These are phyloP conservation scores for Mesochorus sp. DNA, from an alignment of 2,888 invertebrate genomes.

Conservation along the genomic window DNA sequence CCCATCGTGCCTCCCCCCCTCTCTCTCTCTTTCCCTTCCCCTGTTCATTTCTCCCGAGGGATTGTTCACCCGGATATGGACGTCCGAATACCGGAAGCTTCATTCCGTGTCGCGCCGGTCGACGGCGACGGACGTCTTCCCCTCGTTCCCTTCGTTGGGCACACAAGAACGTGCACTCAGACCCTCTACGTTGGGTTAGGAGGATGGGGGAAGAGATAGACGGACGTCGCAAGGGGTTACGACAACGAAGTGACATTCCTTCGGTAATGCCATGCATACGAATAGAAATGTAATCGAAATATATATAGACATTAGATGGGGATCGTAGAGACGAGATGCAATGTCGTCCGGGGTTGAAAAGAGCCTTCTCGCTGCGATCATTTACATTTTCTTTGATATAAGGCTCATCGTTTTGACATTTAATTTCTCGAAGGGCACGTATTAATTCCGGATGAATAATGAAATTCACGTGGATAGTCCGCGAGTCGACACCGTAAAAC, in stretches of 20 bases:
- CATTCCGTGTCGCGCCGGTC: constrained; percentile 43
- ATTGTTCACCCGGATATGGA: constrained; percentile 28
- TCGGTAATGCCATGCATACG: constrained; percentile 32
- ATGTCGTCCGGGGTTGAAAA: constrained; percentile 2
- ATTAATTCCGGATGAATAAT: background rate
- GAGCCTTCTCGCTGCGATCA: background rate
- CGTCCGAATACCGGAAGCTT: constrained; percentile 52
- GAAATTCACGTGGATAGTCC: background rate
- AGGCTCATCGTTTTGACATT: background rate
- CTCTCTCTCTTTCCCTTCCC: no score
- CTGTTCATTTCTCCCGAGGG: background rate
- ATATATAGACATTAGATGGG: background rate
- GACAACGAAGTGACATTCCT: constrained; percentile 31
- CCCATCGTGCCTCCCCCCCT: background rate
- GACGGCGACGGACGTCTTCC: constrained; percentile 44
- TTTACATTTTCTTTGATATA: background rate
- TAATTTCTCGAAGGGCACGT: constrained; percentile 6
- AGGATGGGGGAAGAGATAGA: constrained; percentile 28
- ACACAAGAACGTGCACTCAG: no score
- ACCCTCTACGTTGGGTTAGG: constrained; percentile 29
- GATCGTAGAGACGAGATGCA: background rate
- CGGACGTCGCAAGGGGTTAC: constrained; percentile 8
- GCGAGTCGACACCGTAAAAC: no score
- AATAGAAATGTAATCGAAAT: background rate
- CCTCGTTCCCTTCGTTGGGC: constrained; percentile 14